Evolutionary conservation across 2,888 invertebrate genomes (phyloP).

Genomic region (Andrena dorsata): DNA sequence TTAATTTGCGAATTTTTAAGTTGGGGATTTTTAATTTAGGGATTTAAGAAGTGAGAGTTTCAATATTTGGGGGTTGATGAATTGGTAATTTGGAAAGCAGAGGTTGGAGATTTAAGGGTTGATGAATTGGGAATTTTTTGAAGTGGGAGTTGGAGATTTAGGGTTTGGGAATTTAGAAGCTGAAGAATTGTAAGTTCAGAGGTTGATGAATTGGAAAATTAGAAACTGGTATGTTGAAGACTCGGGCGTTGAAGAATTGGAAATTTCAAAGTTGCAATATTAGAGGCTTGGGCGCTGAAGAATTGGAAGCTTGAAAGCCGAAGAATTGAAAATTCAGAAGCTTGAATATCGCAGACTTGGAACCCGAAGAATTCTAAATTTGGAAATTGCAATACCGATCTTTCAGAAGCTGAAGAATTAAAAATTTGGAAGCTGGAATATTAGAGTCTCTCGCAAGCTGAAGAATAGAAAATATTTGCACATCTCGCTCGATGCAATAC

Average conservation of each 20-base stretch:
- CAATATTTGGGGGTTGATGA: background rate
- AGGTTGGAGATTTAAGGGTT: rapidly evolving
- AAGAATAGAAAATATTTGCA: background rate
- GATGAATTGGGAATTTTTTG: background rate
- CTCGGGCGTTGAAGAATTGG: background rate
- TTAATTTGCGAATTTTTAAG: too few species aligned
- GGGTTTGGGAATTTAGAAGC: background rate
- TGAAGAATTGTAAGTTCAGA: too few species aligned
- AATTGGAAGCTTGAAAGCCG: background rate
- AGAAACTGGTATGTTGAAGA: background rate
- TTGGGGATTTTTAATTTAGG: too few species aligned
- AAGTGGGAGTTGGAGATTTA: too few species aligned
- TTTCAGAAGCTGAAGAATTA: background rate
- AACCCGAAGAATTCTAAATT: background rate
- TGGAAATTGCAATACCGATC: background rate
- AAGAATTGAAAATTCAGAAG: background rate
- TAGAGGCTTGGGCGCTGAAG: background rate
- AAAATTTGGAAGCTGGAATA: background rate
- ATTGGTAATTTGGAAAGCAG: background rate
- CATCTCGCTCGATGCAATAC: background rate
- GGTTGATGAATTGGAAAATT: background rate
- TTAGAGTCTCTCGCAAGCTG: background rate
- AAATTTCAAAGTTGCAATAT: background rate
- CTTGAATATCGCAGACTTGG: background rate
- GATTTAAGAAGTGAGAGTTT: background rate